Conservation (phyloP, 2,113 vertebrate species). For the Paedocypris sp. region DNA sequence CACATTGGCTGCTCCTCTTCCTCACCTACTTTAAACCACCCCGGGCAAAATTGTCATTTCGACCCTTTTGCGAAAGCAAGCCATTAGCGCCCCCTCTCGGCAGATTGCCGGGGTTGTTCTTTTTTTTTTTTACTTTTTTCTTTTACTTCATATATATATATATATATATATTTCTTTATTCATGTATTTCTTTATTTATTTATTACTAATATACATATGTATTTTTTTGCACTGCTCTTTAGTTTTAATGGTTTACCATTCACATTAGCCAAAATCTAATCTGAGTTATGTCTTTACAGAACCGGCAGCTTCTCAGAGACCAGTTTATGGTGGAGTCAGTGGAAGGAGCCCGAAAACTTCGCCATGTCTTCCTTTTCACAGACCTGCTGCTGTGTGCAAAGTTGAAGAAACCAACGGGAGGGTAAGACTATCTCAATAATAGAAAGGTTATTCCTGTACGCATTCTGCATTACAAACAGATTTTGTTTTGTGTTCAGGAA, state of each 20-base stretch:
- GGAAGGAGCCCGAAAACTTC: conserved; percentile 87
- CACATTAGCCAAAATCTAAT: no score
- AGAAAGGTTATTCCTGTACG: no score
- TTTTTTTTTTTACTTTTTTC: no score
- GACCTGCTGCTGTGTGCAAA: conserved; percentile 95
- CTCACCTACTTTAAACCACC: conserved; percentile 11
- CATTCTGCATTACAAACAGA: not conserved
- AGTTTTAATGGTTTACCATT: no score
- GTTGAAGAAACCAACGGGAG: conserved; percentile 93
- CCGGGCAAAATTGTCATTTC: not conserved
- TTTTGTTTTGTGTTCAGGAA: conserved; percentile 64
- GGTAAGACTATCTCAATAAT: conserved; percentile 58
- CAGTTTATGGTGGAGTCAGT: conserved; percentile 97
- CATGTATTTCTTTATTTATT: no score
- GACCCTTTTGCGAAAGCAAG: not conserved
- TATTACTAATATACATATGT: not conserved
- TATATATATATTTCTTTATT: no score
- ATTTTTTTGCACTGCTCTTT: no score
- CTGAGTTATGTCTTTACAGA: conserved; percentile 61
- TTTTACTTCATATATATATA: no score
- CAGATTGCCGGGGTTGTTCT: no score
- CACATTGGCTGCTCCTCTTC: conserved; percentile 13
- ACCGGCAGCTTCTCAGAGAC: conserved; percentile 91
- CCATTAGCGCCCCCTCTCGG: conserved; percentile 17
- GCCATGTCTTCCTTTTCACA: conserved; percentile 92